Conservation (phyloP, 2,888 invertebrate genomes). For the Azorinus chamasolen region DNA sequence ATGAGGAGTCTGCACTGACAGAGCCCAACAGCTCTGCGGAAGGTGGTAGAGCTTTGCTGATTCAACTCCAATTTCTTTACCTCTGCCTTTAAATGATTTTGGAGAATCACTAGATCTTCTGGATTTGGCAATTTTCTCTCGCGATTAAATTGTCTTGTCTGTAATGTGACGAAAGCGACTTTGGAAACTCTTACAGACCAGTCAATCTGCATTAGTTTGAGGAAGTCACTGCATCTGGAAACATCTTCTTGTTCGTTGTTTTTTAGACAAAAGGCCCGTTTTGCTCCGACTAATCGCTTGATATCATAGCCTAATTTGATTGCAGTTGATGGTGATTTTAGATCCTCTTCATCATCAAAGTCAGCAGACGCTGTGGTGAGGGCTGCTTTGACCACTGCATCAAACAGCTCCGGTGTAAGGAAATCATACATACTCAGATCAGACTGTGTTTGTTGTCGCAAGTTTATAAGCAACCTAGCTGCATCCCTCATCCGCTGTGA, state of each 20-base stretch:
- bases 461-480: constrained; percentile 4
- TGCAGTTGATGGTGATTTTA: constrained; percentile 25
- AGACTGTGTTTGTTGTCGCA: background rate
- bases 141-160: constrained; percentile 7
- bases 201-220: constrained; percentile 19
- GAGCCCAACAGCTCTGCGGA: constrained; percentile 15
- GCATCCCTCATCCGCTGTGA: constrained; percentile 8
- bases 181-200: constrained; percentile 34
- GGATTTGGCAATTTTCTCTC: constrained; percentile 3
- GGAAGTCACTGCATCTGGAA: background rate
- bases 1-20: constrained; percentile 47
- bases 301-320: constrained; percentile 63
- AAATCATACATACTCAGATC: constrained; percentile 7
- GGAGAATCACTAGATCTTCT: constrained; percentile 25
- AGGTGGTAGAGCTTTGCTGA: background rate
- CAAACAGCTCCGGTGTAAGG: constrained; percentile 2
- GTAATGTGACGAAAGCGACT: constrained; percentile 21
- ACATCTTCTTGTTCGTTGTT: background rate
- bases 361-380: constrained; percentile 9
- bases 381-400: constrained; percentile 9
- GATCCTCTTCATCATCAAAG: constrained; percentile 12
- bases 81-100: constrained; percentile 9
- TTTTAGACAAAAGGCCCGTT: constrained; percentile 4
- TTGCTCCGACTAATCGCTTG: constrained; percentile 25
- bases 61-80: background rate